Evolutionary conservation across 2,113 vertebrate genomes (phyloP).

Genomic region (Benthochromis sp.): DNA sequence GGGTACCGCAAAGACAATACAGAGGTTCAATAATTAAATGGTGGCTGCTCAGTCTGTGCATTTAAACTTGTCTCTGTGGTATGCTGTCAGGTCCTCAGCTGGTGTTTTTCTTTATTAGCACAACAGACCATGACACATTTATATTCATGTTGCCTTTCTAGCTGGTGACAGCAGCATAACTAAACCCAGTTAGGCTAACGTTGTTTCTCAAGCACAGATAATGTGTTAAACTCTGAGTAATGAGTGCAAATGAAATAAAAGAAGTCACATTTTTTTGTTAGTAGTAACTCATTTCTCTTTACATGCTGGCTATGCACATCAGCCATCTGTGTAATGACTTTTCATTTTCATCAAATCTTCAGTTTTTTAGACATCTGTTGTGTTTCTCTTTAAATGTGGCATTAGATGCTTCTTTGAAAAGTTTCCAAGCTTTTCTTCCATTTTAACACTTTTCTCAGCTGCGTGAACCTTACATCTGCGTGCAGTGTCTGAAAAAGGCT

Average conservation of each 20-base stretch:
- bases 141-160: background rate
- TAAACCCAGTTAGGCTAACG: background rate
- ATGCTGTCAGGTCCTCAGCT: background rate
- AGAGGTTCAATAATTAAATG: background rate
- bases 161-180: background rate
- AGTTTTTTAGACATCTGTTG: background rate
- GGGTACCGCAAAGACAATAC: background rate
- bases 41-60: too few relatives aligned
- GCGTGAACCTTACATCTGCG: conserved; percentile 16
- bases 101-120: background rate
- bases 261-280: background rate
- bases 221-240: background rate
- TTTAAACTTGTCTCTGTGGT: background rate
- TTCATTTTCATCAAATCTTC: background rate
- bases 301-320: background rate
- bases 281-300: background rate
- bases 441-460: background rate
- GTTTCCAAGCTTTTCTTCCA: background rate
- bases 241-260: background rate
- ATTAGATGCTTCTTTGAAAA: background rate
- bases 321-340: background rate
- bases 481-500: conserved; percentile 18
- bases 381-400: background rate
- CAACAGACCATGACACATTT: background rate
- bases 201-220: background rate